Evolutionary conservation across 2,797 vertebrate species (phyloP).

Genomic region (Acipenser ruthenus): DNA sequence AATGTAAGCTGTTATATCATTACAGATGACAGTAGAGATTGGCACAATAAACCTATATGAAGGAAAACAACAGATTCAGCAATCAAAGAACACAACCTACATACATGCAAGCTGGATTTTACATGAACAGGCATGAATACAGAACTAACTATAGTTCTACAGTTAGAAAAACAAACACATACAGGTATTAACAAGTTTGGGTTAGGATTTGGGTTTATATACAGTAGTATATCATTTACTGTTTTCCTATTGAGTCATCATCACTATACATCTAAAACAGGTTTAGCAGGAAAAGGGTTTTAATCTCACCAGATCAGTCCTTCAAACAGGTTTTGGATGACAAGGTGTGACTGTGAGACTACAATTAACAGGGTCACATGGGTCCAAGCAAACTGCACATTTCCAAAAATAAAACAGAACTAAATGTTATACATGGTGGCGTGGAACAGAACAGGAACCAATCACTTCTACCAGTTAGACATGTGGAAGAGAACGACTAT

Average conservation of each 20-base stretch:
- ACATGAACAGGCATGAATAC: too few relatives aligned
- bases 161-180: not conserved
- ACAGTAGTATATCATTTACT: conserved; percentile 5
- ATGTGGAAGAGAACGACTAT: too few relatives aligned
- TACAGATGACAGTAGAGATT: conserved; percentile 94
- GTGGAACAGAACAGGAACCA: not conserved
- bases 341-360: conserved; percentile 98
- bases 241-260: not conserved
- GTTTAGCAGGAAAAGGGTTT: conserved; percentile 23
- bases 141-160: too few relatives aligned
- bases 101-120: too few relatives aligned
- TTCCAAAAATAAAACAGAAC: not conserved
- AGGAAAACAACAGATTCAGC: not conserved
- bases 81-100: conserved; percentile 11
- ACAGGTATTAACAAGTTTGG: conserved; percentile 15
- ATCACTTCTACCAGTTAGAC: too few relatives aligned
- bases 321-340: conserved; percentile 99
- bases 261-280: conserved; percentile 8
- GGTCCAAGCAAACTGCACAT: conserved; percentile 98
- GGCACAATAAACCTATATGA: conserved; percentile 87
- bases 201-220: too few relatives aligned
- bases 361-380: conserved; percentile 99
- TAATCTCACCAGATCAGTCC: conserved; percentile 97
- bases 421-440: not conserved
- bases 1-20: conserved; percentile 92